Evolutionary conservation across 2,113 vertebrate species (phyloP).

Genomic region (Heterochromis multidens): DNA sequence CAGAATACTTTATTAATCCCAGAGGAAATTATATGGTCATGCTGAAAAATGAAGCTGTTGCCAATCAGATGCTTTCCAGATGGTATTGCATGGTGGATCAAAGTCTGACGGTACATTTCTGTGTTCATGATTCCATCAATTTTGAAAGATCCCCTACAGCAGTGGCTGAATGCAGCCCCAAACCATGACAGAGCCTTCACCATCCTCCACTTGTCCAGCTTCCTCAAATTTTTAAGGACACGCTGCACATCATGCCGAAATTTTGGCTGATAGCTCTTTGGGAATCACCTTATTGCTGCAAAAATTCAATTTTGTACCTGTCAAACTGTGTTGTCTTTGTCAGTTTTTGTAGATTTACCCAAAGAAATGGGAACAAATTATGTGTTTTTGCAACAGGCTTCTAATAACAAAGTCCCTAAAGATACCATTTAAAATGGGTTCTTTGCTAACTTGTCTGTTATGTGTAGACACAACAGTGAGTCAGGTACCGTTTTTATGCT

Average conservation of each 20-base stretch:
- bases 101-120: neutral
- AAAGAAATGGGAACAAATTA: too few species aligned
- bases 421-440: neutral
- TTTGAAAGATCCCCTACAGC: neutral
- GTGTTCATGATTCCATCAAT: neutral
- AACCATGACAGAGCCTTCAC: neutral
- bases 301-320: too few species aligned
- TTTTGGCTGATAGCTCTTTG: neutral
- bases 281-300: neutral
- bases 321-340: too few species aligned
- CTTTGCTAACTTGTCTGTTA: neutral
- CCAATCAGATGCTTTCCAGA: neutral
- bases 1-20: too few species aligned
- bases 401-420: neutral
- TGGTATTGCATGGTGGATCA: neutral
- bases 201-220: neutral
- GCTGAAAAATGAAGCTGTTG: neutral
- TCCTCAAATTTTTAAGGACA: neutral
- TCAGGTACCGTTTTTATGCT: neutral
- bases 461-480: too few species aligned
- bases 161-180: neutral
- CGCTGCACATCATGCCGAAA: neutral
- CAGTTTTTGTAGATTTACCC: too few species aligned
- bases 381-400: neutral
- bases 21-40: too few species aligned